Evolutionary conservation across 1,140 invertebrate genomes (phyloP).

Genomic region (Penaeus vannamei): DNA sequence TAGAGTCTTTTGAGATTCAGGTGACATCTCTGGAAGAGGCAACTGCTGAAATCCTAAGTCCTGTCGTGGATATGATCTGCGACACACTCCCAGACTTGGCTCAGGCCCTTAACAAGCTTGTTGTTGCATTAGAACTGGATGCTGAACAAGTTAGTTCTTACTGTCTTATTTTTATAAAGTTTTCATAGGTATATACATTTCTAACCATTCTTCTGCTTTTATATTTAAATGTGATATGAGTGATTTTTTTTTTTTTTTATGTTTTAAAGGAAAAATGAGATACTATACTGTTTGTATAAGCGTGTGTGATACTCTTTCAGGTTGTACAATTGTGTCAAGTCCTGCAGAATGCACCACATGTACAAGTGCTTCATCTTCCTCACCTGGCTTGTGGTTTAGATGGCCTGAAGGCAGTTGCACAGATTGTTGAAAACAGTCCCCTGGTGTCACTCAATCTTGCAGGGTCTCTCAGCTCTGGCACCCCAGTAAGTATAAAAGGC

Average conservation of each 20-base stretch:
- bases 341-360: slow-evolving; percentile 71
- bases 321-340: slow-evolving; percentile 65
- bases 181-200: no score
- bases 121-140: slow-evolving; percentile 66
- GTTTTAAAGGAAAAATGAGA: no score
- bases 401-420: slow-evolving; percentile 71
- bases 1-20: slow-evolving; percentile 67
- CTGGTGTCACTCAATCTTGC: slow-evolving; percentile 75
- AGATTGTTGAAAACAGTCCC: slow-evolving; percentile 72
- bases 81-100: slow-evolving; percentile 67
- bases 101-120: slow-evolving; percentile 63
- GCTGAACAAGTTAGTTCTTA: slow-evolving; percentile 61
- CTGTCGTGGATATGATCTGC: slow-evolving; percentile 68
- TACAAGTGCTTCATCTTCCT: slow-evolving; percentile 75
- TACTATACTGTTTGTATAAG: no score
- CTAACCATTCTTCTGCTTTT: no score
- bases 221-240: no score
- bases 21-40: slow-evolving; percentile 66
- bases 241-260: no score
- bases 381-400: slow-evolving; percentile 76
- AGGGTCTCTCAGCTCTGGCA: slow-evolving; percentile 70
- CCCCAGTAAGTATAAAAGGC: slow-evolving; percentile 60
- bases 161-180: no score
- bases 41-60: slow-evolving; percentile 62
- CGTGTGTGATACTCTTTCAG: slow-evolving; percentile 22